phyloP scores from a whole-genome alignment of 1,140 invertebrate species.

The Thereuonema tuberculata region DNA sequence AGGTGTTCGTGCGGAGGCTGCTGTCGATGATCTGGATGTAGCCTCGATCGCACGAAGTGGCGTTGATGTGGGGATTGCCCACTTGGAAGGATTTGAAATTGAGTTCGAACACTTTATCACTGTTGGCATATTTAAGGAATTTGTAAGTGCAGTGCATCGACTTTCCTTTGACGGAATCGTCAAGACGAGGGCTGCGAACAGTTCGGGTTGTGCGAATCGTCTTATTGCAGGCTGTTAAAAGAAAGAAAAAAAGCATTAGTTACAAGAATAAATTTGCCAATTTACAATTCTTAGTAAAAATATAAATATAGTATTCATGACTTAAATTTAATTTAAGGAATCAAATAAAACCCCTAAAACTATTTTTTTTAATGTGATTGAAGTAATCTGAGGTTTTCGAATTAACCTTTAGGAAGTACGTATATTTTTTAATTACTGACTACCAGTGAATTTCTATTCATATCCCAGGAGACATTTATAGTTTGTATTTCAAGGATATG shows the following conservation, averaged over 20 bases:
- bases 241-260: background rate
- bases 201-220: conserved; percentile 84
- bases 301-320: no score
- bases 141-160: conserved; percentile 77
- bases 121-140: conserved; percentile 51
- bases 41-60: conserved; percentile 67
- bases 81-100: conserved; percentile 87
- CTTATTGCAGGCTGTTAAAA: conserved; percentile 54
- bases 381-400: no score
- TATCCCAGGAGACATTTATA: no score
- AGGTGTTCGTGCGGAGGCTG: conserved; percentile 47
- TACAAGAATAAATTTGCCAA: no score
- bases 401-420: no score
- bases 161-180: conserved; percentile 56
- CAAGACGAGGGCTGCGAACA: conserved; percentile 69
- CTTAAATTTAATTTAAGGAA: no score
- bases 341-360: no score
- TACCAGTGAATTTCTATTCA: no score
- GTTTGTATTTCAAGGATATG: no score
- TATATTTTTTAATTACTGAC: no score
- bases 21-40: conserved; percentile 69
- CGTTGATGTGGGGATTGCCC: conserved; percentile 57
- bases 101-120: conserved; percentile 75
- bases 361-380: no score
- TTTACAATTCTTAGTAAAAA: no score